A percentile compares a stretch with the other conserved stretches of the same genome.
Conservation (phyloP, 2,113 vertebrate species). For the Paraplagusia blochii region DNA sequence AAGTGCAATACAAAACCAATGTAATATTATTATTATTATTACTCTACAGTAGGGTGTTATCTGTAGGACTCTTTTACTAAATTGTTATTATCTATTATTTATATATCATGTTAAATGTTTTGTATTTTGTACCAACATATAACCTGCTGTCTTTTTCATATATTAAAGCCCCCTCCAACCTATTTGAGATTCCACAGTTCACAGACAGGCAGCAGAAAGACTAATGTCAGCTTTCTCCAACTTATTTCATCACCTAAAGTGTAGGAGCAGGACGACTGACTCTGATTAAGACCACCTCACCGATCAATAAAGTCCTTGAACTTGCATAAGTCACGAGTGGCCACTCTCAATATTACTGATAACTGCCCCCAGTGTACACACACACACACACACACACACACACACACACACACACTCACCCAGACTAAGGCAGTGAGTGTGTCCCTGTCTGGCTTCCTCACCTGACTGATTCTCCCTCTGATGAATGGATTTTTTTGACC, state of each 20-base stretch:
- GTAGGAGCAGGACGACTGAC: constrained; percentile 77
- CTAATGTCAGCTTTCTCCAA: constrained; percentile 75
- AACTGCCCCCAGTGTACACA: constrained; percentile 30
- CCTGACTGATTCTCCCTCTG: constrained; percentile 25
- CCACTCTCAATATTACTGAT: constrained; percentile 75
- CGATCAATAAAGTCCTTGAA: constrained; percentile 92
- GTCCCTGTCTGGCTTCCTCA: constrained; percentile 17
- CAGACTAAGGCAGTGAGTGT: constrained; percentile 8
- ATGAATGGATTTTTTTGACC: constrained; percentile 36
- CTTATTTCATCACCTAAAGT: constrained; percentile 90
- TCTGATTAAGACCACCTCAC: constrained; percentile 84
- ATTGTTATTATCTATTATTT: too few relatives aligned
- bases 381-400: constrained; percentile 7
- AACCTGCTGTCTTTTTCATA: too few relatives aligned
- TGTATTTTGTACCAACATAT: too few relatives aligned
- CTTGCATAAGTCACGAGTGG: constrained; percentile 81
- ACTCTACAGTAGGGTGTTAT: too few relatives aligned
- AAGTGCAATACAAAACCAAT: too few relatives aligned
- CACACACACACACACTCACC: constrained; percentile 7
- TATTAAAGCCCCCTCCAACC: too few relatives aligned
- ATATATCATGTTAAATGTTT: too few relatives aligned
- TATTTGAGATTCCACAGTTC: background rate
- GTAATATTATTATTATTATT: too few relatives aligned
- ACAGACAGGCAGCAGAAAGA: constrained; percentile 38
- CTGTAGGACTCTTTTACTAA: too few relatives aligned